These are phyloP conservation scores for Phalera bucephala DNA, from an alignment of 2,888 invertebrate species.

Conservation along the genomic window DNA sequence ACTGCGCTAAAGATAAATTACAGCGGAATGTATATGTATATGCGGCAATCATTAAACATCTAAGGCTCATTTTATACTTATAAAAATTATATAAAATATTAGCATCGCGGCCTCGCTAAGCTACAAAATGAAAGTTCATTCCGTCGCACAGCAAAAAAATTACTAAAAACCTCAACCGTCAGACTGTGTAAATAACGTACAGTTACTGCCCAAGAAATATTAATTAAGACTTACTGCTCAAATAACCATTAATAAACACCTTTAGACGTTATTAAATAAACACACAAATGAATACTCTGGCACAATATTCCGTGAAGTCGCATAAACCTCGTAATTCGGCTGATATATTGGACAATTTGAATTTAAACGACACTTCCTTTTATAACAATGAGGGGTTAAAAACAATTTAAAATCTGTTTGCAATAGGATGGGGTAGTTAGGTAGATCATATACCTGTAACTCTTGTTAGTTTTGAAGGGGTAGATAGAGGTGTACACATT, in stretches of 20 bases:
- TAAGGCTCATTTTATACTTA: too few relatives aligned
- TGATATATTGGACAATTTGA: too few relatives aligned
- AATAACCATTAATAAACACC: conserved; percentile 17
- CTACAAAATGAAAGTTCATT: neutral
- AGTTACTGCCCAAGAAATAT: conserved; percentile 16
- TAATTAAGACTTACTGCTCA: conserved; percentile 12
- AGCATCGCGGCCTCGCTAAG: neutral
- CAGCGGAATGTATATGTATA: too few relatives aligned
- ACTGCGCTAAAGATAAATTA: too few relatives aligned
- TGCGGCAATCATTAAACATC: too few relatives aligned
- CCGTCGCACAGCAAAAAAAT: neutral
- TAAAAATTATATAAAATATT: neutral
- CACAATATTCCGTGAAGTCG: conserved; percentile 30
- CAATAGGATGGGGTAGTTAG: too few relatives aligned
- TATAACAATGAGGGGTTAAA: too few relatives aligned
- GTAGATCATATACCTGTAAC: too few relatives aligned
- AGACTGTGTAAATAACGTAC: conserved; percentile 17
- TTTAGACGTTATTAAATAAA: conserved; percentile 25
- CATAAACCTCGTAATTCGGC: conserved; percentile 38
- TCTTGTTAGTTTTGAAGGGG: too few relatives aligned
- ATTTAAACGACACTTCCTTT: too few relatives aligned
- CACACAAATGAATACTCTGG: conserved; percentile 25
- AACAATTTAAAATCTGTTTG: too few relatives aligned
- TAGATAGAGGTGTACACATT: too few relatives aligned
- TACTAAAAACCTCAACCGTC: conserved; percentile 2